A percentile compares a stretch with the other conserved stretches of the same genome.
Conservation (phyloP, 1,140 invertebrate genomes). For the Cotesia typhae region DNA sequence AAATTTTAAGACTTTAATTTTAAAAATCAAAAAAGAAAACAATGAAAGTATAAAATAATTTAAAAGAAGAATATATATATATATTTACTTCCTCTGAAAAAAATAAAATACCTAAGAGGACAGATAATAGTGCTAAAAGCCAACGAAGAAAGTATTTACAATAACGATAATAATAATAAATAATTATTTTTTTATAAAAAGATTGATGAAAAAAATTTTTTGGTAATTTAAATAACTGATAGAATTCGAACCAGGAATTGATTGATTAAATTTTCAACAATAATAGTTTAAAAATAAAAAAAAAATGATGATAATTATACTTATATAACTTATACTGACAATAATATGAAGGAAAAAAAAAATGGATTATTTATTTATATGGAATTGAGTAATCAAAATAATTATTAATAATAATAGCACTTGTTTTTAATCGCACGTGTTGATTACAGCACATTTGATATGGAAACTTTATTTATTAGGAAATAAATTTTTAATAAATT, state of each 20-base stretch:
- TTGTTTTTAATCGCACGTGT: conserved; percentile 31
- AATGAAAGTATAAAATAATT: conserved; percentile 6
- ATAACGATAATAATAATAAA: conserved; percentile 34
- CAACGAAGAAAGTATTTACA: conserved; percentile 37
- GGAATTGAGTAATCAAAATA: conserved; percentile 1
- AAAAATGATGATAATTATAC: too few species aligned
- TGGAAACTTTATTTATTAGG: conserved; percentile 19
- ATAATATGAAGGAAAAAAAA: background rate
- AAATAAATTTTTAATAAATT: conserved; percentile 19
- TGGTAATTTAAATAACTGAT: background rate
- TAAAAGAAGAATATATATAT: background rate
- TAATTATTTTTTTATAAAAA: conserved; percentile 32
- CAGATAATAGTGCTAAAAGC: conserved; percentile 47
- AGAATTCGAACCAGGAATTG: background rate
- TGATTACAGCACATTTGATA: conserved; percentile 24
- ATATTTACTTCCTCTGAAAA: conserved; percentile 5
- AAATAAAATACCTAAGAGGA: conserved; percentile 48
- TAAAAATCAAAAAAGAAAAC: background rate
- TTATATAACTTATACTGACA: too few species aligned
- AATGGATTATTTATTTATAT: conserved; percentile 1
- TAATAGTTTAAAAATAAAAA: background rate
- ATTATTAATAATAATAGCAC: conserved; percentile 24
- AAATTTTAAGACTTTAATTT: too few species aligned
- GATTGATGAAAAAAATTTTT: conserved; percentile 6
- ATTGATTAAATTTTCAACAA: conserved; percentile 30